Percentiles rank a stretch among this genome's conserved stretches.
Evolutionary conservation across 1,140 invertebrate genomes (phyloP).

Genomic region (Pseudomyrmex flavicornis): DNA sequence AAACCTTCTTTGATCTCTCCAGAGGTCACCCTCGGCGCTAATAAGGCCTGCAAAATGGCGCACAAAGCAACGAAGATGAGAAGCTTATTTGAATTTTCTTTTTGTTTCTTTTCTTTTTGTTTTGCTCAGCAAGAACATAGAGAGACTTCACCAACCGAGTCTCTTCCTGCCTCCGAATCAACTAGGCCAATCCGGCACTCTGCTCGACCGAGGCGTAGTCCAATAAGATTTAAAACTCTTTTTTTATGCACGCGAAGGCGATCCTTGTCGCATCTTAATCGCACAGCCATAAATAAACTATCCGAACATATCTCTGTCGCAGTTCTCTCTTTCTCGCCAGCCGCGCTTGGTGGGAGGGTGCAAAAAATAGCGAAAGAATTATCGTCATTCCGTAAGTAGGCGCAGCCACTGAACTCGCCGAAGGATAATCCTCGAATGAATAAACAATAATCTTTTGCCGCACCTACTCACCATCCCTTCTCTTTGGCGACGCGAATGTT

Average conservation of each 20-base stretch:
- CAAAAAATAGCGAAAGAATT: conserved; percentile 77
- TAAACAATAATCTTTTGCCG: conserved; percentile 78
- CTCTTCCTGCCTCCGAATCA: too few species aligned
- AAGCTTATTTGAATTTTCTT: background rate
- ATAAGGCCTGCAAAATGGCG: conserved; percentile 91
- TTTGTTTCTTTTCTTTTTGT: background rate
- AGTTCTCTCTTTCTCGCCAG: conserved; percentile 1
- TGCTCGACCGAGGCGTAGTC: too few species aligned
- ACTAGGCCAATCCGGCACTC: too few species aligned
- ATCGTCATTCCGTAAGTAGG: conserved; percentile 78
- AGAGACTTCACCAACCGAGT: too few species aligned
- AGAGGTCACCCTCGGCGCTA: conserved; percentile 91
- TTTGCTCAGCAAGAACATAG: background rate
- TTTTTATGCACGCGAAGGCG: background rate
- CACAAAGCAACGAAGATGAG: conserved; percentile 67
- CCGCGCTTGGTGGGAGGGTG: conserved; percentile 32
- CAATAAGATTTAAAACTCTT: too few species aligned
- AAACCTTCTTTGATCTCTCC: conserved; percentile 94
- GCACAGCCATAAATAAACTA: conserved; percentile 25
- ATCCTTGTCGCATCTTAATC: conserved; percentile 37
- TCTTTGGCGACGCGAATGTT: conserved; percentile 1
- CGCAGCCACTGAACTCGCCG: conserved; percentile 78
- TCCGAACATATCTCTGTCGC: conserved; percentile 25
- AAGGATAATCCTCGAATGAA: conserved; percentile 82
- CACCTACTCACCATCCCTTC: conserved; percentile 60